These are phyloP conservation scores for Heloderma charlesbogerti DNA, from an alignment of 2,113 vertebrate species.

Conservation along the genomic window DNA sequence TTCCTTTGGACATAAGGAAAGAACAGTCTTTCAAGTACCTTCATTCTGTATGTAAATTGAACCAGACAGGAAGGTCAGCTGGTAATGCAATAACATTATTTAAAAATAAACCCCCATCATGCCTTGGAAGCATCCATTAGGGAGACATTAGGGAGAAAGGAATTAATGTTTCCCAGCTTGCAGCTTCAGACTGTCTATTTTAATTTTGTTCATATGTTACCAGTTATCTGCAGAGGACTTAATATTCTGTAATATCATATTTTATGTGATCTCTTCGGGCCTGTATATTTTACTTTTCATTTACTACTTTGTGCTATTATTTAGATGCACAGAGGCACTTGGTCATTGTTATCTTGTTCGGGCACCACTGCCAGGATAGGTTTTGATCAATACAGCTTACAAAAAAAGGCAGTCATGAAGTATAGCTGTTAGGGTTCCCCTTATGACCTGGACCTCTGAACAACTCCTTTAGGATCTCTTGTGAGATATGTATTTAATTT, in stretches of 20 bases:
- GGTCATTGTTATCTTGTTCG: conserved; percentile 50
- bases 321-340: conserved; percentile 46
- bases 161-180: conserved; percentile 59
- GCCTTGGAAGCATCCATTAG: conserved; percentile 46
- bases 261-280: conserved; percentile 52
- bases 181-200: conserved; percentile 58
- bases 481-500: no score
- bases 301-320: conserved; percentile 51
- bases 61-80: conserved; percentile 50
- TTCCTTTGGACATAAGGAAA: background rate
- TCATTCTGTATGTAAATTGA: conserved; percentile 52
- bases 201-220: conserved; percentile 61
- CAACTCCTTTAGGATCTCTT: no score
- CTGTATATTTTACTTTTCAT: conserved; percentile 57
- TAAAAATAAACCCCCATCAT: conserved; percentile 61
- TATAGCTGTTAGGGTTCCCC: conserved; percentile 6
- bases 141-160: conserved; percentile 57
- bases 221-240: conserved; percentile 55
- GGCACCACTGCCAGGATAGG: conserved; percentile 42
- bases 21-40: conserved; percentile 36
- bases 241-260: conserved; percentile 50
- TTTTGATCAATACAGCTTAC: conserved; percentile 57
- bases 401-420: conserved; percentile 60
- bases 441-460: no score
- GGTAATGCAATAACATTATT: conserved; percentile 60